phyloP scores from a whole-genome alignment of 2,113 vertebrate species.

The Malurus melanocephalus region DNA sequence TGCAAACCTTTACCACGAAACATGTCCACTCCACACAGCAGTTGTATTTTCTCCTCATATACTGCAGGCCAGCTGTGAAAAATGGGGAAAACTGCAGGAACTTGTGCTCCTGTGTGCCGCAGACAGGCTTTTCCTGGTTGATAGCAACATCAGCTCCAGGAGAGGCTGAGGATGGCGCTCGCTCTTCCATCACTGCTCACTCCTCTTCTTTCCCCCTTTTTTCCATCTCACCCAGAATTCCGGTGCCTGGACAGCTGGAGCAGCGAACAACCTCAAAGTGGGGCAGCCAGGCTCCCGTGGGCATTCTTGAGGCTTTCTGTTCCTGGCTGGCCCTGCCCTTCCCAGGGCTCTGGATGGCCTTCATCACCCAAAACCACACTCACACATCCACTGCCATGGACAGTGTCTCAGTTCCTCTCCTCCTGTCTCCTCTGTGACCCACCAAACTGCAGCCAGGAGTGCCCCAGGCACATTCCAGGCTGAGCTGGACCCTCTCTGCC shows the following conservation, averaged over 20 bases:
- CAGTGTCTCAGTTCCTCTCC: not conserved
- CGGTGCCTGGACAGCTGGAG: not conserved
- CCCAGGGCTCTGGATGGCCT: not conserved
- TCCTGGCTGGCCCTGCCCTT: not conserved
- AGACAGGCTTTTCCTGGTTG: not conserved
- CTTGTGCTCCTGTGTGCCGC: fast-evolving
- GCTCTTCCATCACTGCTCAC: not conserved
- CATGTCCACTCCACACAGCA: not conserved
- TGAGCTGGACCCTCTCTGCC: not conserved
- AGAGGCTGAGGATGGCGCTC: fast-evolving
- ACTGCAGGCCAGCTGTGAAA: not conserved
- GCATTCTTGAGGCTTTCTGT: not conserved
- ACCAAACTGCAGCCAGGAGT: not conserved
- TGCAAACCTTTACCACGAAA: not conserved
- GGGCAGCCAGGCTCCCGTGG: not conserved
- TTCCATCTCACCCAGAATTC: conserved; percentile 29
- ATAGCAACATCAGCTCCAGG: not conserved
- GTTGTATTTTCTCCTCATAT: not conserved
- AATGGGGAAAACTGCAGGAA: not conserved
- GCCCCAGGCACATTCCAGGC: not conserved
- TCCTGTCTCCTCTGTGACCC: not conserved
- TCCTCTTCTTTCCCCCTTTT: not conserved
- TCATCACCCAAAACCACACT: not conserved
- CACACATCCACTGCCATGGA: not conserved
- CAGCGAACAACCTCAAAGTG: not conserved